Conservation (phyloP, 2,888 invertebrate species). For the Tanytarsus gracilentus region DNA sequence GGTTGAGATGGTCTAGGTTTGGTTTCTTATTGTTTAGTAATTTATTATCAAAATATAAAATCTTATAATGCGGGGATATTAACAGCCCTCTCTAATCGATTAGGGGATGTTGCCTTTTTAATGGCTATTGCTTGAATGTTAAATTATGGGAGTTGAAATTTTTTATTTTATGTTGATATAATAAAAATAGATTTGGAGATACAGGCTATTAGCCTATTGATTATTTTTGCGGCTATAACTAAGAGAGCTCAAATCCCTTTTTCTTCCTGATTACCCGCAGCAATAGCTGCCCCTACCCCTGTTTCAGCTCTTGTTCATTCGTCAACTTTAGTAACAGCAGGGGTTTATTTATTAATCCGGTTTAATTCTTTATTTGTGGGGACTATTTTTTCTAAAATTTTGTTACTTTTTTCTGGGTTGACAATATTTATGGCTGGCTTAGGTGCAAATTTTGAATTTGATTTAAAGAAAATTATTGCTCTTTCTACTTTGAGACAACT, state of each 20-base stretch:
- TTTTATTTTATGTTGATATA: conserved; percentile 48
- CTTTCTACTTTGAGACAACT: conserved; percentile 66
- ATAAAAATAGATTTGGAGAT: conserved; percentile 44
- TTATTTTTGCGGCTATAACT: conserved; percentile 54
- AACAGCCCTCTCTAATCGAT: conserved; percentile 62
- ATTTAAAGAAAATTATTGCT: conserved; percentile 72
- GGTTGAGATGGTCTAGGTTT: conserved; percentile 66
- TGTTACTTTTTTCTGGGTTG: conserved; percentile 49
- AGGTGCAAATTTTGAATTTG: conserved; percentile 55
- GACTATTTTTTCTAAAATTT: conserved; percentile 43
- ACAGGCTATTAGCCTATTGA: conserved; percentile 43
- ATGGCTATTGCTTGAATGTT: conserved; percentile 50
- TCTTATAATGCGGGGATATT: conserved; percentile 63
- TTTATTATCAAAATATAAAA: conserved; percentile 60
- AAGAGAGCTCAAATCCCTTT: conserved; percentile 77
- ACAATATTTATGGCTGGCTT: conserved; percentile 54
- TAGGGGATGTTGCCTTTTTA: conserved; percentile 62
- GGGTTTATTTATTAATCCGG: conserved; percentile 64
- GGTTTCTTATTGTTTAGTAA: conserved; percentile 62
- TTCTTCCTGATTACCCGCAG: conserved; percentile 64
- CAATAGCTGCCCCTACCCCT: conserved; percentile 68
- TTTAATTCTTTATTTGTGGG: conserved; percentile 48
- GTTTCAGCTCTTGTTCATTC: conserved; percentile 55
- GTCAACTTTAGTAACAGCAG: conserved; percentile 68
- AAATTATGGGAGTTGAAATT: conserved; percentile 50